These are phyloP conservation scores for Caerostris darwini DNA, from an alignment of 1,140 invertebrate genomes.

Conservation along the genomic window DNA sequence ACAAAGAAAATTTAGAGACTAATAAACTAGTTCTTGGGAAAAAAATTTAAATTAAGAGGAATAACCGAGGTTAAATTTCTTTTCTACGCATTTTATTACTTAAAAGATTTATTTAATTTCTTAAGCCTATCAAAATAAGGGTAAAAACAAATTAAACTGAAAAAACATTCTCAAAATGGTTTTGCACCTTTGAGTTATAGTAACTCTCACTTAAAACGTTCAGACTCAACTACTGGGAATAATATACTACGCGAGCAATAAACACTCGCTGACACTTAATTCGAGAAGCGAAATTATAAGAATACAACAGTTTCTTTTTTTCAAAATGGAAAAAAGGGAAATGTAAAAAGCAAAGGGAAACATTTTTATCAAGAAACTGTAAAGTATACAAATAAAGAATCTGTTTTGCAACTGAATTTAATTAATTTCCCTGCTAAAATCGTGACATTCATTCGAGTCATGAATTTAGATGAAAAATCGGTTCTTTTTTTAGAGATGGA, in stretches of 20 bases:
- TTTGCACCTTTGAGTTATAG: neutral
- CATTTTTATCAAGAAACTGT: too few relatives aligned
- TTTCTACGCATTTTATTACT: neutral
- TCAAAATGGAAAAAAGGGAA: neutral
- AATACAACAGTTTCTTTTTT: neutral
- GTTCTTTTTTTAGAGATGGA: too few relatives aligned
- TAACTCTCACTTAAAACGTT: neutral
- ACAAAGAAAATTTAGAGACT: too few relatives aligned
- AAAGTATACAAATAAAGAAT: too few relatives aligned
- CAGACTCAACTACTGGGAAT: neutral
- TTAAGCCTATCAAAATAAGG: neutral
- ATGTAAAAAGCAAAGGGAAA: neutral
- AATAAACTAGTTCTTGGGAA: too few relatives aligned
- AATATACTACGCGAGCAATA: neutral
- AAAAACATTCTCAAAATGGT: neutral
- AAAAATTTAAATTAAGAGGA: too few relatives aligned
- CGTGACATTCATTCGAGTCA: neutral
- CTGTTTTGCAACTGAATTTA: slow-evolving; percentile 22
- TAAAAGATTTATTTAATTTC: neutral
- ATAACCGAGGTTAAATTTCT: neutral
- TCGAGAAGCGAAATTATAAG: neutral
- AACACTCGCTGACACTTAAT: neutral
- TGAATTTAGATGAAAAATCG: neutral
- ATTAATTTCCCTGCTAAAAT: slow-evolving; percentile 36
- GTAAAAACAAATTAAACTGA: neutral